These are phyloP conservation scores for Halocynthia aurantium DNA, from an alignment of 23 tunicate genomes.

Conservation along the genomic window DNA sequence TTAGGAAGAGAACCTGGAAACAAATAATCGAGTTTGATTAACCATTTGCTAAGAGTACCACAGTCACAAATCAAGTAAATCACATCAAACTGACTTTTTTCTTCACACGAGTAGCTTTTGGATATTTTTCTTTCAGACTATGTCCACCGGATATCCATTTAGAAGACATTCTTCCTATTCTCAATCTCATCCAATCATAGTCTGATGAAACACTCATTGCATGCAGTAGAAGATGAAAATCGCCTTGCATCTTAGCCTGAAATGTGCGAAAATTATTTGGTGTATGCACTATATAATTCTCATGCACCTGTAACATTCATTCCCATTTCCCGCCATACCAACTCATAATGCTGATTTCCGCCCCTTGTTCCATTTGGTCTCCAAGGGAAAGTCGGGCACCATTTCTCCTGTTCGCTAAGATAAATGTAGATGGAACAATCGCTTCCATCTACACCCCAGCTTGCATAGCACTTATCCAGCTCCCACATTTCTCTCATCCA, in stretches of 20 bases:
- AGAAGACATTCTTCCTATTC: conserved; percentile 43
- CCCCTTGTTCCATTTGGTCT: neutral
- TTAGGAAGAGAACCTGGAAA: conserved; percentile 38
- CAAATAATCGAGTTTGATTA: too few species aligned
- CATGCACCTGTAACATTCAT: neutral
- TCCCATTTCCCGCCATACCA: neutral
- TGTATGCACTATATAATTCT: neutral
- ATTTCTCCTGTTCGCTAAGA: conserved; percentile 62
- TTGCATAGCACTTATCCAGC: conserved; percentile 60
- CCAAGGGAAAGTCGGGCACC: conserved; percentile 63
- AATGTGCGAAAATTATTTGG: neutral
- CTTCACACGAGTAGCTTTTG: conserved; percentile 20
- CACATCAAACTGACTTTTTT: conserved; percentile 22
- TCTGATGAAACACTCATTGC: conserved; percentile 16
- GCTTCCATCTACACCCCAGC: conserved; percentile 78
- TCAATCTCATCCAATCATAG: conserved; percentile 53
- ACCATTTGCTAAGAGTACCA: too few species aligned
- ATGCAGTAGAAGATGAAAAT: conserved; percentile 26
- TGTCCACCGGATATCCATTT: conserved; percentile 49
- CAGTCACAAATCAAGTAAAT: neutral
- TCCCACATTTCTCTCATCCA: conserved; percentile 90
- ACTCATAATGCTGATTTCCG: neutral
- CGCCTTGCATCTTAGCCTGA: conserved; percentile 22
- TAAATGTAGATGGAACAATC: conserved; percentile 62
- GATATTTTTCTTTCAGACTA: conserved; percentile 7